Base-by-base conservation (phyloP, 2,888 invertebrate species). In the Parnassius orleans region DNA sequence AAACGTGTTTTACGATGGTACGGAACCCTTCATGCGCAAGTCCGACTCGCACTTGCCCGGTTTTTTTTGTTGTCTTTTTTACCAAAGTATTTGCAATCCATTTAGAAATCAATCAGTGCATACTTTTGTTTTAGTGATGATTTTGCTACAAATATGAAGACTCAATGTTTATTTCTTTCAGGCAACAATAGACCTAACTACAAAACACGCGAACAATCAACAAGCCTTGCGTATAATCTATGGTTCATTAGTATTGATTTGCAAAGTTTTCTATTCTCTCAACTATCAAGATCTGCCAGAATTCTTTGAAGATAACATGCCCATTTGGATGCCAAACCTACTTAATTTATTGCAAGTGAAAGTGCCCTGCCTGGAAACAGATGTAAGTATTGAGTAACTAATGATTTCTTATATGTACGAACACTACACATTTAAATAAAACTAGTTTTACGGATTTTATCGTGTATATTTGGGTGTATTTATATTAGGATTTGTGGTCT, bases 201-300 rank as follows among this genome's bases (percentile, higher is more conserved):
- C 94, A 69, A 94, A 94, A 55, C 96, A 98, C 77, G 94, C 95
- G 2, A 93, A 93, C 74, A 97, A 98, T 82, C 93, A 94, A 0
- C 95, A 94, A 76, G 97, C 97, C 0, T 88, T 98, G 46, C 95
- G 94, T 81, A 94, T 98, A 5, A 96, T 99, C 69, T 98, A 98
- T 76, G 95, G 96, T 60, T 98, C 98, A 0, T 89, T 99, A 46
- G 94, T 96, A 24, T 92, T 98, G 41, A 95, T 98, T 63, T 95
- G 96, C 76, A 98, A 99, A 87, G 97, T 99, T 57, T 99, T 99
- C 92, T 98, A 98, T 86, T 99, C 99, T 0, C 93, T 99, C 19
- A 99, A 99, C 86, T 97, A 95, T 70, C 99, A 99, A 93, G 99
- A 99, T 86, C 90, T 99, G 71, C 99, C 99, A 0, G 99, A 99